These are phyloP conservation scores for Leistus spinibarbis DNA, from an alignment of 2,888 invertebrate genomes.

Conservation along the genomic window DNA sequence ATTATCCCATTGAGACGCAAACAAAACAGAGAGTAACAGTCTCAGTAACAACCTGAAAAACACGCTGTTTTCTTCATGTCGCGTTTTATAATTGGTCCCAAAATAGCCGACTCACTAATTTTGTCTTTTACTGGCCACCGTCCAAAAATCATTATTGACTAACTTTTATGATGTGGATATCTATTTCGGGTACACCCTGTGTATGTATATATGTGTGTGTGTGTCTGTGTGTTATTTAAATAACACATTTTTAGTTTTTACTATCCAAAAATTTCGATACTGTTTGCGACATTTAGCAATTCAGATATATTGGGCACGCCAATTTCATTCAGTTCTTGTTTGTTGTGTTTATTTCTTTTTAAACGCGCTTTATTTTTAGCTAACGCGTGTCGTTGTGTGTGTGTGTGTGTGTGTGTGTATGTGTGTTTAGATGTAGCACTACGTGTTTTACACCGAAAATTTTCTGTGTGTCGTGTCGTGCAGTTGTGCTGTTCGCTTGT, in stretches of 20 bases:
- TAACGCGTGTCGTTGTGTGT: not conserved
- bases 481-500: slow-evolving; percentile 19
- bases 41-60: not conserved
- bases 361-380: not conserved
- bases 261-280: slow-evolving; percentile 17
- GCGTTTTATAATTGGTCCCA: slow-evolving; percentile 1
- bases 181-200: slow-evolving; percentile 36
- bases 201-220: slow-evolving; percentile 8
- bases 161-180: slow-evolving; percentile 37
- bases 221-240: slow-evolving; percentile 15
- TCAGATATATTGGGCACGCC: slow-evolving; percentile 7
- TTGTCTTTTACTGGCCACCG: slow-evolving; percentile 29
- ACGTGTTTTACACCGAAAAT: not conserved
- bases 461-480: not conserved
- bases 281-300: slow-evolving; percentile 9
- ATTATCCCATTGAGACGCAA: slow-evolving; percentile 26
- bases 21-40: not conserved
- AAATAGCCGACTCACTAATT: slow-evolving; percentile 2
- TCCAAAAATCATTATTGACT: slow-evolving; percentile 39
- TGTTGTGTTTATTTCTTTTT: slow-evolving; percentile 22
- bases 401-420: not conserved
- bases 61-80: slow-evolving; percentile 11
- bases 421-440: not conserved
- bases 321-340: not conserved
- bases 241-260: slow-evolving; percentile 29